Conservation (phyloP, 2,888 invertebrate genomes). For the Nephrotoma appendiculata region DNA sequence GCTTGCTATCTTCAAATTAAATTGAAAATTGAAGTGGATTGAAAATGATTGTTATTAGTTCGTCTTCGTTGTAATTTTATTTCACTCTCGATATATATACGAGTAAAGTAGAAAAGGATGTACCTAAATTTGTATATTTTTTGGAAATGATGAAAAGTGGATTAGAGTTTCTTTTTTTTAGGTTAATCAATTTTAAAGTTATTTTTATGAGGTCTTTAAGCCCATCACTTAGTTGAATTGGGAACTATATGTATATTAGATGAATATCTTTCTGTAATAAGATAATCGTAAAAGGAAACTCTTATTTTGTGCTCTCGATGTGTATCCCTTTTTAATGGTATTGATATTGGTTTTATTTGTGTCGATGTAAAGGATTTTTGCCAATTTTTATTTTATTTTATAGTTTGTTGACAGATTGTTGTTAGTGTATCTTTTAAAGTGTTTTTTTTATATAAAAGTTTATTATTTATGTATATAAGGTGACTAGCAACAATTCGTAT, state of each 20-base stretch:
- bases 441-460: not conserved
- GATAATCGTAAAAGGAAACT: not conserved
- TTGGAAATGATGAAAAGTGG: not conserved
- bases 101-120: not conserved
- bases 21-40: not conserved
- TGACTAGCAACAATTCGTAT: too few relatives aligned
- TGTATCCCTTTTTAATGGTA: not conserved
- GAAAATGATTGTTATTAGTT: not conserved
- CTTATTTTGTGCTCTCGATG: not conserved
- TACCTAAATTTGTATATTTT: not conserved
- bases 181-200: not conserved
- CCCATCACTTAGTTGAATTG: not conserved
- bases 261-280: not conserved
- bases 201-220: not conserved
- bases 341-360: not conserved
- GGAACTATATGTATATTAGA: not conserved
- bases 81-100: not conserved
- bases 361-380: not conserved
- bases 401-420: not conserved
- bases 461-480: not conserved
- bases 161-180: not conserved
- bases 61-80: not conserved
- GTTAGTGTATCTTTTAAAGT: not conserved
- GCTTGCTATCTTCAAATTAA: not conserved
- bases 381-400: not conserved